phyloP scores from a whole-genome alignment of 2,797 vertebrate species.

The Rhodeus uyekii region DNA sequence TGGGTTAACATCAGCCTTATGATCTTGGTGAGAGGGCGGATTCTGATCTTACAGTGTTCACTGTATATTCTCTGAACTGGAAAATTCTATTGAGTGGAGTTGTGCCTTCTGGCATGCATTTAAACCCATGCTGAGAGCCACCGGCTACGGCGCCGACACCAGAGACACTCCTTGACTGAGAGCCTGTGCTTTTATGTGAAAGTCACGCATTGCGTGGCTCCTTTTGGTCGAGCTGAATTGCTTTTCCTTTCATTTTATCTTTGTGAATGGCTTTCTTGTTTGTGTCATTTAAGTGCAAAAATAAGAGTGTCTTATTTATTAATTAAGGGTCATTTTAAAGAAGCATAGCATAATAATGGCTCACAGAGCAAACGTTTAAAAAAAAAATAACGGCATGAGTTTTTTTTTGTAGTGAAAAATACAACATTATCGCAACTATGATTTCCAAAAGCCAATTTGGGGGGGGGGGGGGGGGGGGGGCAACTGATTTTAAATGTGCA shows the following conservation, averaged over 20 bases:
- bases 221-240: background rate
- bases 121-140: conserved; percentile 34
- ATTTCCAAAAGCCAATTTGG: conserved; percentile 7
- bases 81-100: conserved; percentile 26
- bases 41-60: background rate
- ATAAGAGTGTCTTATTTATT: background rate
- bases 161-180: conserved; percentile 15
- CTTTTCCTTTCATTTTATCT: conserved; percentile 20
- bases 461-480: too few species aligned
- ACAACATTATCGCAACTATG: background rate
- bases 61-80: background rate
- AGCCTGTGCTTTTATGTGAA: conserved; percentile 39
- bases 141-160: background rate
- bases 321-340: background rate
- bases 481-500: background rate
- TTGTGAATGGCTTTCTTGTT: background rate
- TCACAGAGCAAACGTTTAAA: background rate
- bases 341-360: background rate
- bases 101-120: conserved; percentile 42
- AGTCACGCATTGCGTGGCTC: background rate
- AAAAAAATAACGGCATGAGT: background rate
- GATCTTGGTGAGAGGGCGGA: background rate
- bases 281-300: background rate
- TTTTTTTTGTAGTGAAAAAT: background rate
- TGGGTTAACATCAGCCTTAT: background rate